Conservation (phyloP, 2,797 vertebrate species). For the Adrianichthys oophorus region DNA sequence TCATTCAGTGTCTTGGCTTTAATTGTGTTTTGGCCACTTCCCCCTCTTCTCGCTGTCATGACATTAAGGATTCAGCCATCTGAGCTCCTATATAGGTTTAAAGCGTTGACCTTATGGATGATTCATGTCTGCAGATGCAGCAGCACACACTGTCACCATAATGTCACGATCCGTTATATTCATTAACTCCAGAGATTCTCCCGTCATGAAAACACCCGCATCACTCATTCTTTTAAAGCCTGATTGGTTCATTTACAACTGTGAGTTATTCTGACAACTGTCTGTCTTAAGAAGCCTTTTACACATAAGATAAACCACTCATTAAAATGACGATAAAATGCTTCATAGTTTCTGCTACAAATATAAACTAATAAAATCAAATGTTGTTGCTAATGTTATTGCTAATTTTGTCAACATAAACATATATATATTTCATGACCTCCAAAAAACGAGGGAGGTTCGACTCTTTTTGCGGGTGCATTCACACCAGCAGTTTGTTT, state of each 20-base stretch:
- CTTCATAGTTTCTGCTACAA: too few species aligned
- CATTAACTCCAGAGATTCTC: conserved; percentile 6
- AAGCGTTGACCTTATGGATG: conserved; percentile 22
- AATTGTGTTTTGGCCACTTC: conserved; percentile 16
- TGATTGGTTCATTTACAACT: too few species aligned
- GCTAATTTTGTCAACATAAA: too few species aligned
- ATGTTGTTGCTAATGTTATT: too few species aligned
- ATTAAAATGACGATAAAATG: neutral
- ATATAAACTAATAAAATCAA: too few species aligned
- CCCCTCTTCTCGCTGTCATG: conserved; percentile 5
- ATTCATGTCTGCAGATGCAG: conserved; percentile 1
- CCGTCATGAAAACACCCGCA: conserved; percentile 5
- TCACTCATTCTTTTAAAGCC: neutral
- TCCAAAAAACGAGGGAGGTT: too few species aligned
- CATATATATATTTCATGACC: too few species aligned
- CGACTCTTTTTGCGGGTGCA: too few species aligned
- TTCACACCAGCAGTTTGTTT: too few species aligned
- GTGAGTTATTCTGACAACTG: too few species aligned
- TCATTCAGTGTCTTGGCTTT: conserved; percentile 13
- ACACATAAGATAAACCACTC: neutral
- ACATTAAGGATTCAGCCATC: neutral
- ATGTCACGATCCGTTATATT: conserved; percentile 12
- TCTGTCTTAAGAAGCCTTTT: too few species aligned
- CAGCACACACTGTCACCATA: conserved; percentile 4
- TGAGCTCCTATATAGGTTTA: conserved; percentile 7